Percentiles rank a stretch among this genome's conserved stretches.
Evolutionary conservation across 2,797 vertebrate species (phyloP).

Genomic region (Smutsia temminckii): DNA sequence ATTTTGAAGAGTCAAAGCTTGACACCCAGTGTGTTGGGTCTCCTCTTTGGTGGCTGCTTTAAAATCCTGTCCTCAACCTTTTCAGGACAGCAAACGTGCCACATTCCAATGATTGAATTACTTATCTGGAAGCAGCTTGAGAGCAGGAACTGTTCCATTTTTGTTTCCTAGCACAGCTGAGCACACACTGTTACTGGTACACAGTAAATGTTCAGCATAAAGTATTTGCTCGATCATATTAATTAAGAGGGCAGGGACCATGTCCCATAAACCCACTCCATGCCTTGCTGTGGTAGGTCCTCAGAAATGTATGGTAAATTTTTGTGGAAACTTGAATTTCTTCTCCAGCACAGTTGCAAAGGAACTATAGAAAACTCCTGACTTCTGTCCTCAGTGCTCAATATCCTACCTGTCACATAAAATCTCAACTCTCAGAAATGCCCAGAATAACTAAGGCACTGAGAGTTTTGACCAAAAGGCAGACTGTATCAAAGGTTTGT

Average conservation of each 20-base stretch:
- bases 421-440: not conserved
- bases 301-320: not conserved
- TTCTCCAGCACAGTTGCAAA: not conserved
- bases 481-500: not conserved
- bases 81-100: not conserved
- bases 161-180: not conserved
- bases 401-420: not conserved
- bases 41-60: not conserved
- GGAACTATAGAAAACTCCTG: not conserved
- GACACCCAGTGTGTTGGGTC: not conserved
- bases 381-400: not conserved
- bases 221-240: not conserved
- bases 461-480: not conserved
- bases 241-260: not conserved
- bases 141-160: not conserved
- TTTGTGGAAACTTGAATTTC: constrained; percentile 13
- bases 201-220: not conserved
- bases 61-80: not conserved
- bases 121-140: not conserved
- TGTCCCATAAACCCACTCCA: not conserved
- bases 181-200: not conserved
- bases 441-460: not conserved
- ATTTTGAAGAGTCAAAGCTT: not conserved
- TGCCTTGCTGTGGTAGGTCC: not conserved
- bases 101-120: not conserved